These are phyloP conservation scores for Phrynocephalus forsythii DNA, from an alignment of 2,797 vertebrate genomes.

Conservation along the genomic window DNA sequence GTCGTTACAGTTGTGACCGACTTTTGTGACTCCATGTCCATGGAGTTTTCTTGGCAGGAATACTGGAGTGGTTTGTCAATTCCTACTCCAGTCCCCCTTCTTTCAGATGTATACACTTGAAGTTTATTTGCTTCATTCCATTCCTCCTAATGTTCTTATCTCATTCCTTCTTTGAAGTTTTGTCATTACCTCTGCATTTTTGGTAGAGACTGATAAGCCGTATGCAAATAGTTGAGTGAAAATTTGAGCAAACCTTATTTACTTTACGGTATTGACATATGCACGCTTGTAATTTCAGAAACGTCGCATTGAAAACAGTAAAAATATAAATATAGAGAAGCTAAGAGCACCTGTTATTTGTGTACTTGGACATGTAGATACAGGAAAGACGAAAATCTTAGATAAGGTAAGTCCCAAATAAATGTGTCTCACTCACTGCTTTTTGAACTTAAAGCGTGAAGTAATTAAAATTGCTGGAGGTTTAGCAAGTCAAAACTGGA, in stretches of 20 bases:
- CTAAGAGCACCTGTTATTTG: slow-evolving; percentile 95
- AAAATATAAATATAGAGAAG: slow-evolving; percentile 85
- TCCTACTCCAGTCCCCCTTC: background rate
- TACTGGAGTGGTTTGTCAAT: too few species aligned
- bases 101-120: background rate
- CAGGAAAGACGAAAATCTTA: slow-evolving; percentile 98
- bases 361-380: slow-evolving; percentile 97
- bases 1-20: too few species aligned
- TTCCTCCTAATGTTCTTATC: background rate
- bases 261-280: background rate
- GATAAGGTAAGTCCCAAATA: slow-evolving; percentile 86
- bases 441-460: background rate
- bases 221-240: background rate
- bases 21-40: too few species aligned
- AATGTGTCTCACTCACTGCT: background rate
- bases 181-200: background rate
- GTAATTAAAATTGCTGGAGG: background rate
- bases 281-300: slow-evolving; percentile 81
- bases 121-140: too few species aligned
- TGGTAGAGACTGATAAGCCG: background rate
- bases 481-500: background rate
- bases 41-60: too few species aligned
- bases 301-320: slow-evolving; percentile 89
- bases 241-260: background rate
- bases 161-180: background rate